phyloP scores from a whole-genome alignment of 2,797 vertebrate species.

The Xiphorhynchus erythropygius region DNA sequence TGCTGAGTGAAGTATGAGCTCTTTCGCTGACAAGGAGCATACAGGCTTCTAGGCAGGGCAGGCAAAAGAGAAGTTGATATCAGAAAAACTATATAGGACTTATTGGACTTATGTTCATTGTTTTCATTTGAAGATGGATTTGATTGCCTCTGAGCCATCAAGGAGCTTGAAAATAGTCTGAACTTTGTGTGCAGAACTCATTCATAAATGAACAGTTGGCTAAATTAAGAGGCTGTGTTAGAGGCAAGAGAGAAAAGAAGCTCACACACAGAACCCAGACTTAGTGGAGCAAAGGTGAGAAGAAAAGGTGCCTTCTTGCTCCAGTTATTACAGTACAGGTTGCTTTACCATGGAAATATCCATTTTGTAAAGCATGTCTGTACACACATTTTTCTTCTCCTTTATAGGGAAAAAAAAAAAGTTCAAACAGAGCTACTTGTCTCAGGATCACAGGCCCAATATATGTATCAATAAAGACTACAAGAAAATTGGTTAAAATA shows the following conservation, averaged over 20 bases:
- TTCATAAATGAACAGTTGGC: background rate
- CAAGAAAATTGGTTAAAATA: background rate
- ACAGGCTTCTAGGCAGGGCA: background rate
- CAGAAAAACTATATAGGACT: background rate
- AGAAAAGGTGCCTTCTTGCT: background rate
- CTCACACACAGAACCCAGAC: background rate
- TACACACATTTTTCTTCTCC: background rate
- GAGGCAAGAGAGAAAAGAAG: background rate
- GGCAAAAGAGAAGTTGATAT: background rate
- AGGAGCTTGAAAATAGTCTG: background rate
- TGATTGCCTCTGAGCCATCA: background rate
- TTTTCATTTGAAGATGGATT: slow-evolving; percentile 35
- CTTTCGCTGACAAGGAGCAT: background rate
- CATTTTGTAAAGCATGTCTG: background rate
- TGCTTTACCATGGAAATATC: background rate
- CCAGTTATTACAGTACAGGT: background rate
- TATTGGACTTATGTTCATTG: background rate
- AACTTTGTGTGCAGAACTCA: background rate
- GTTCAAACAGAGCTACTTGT: background rate
- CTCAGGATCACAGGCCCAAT: background rate
- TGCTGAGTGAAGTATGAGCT: background rate
- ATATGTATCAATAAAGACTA: background rate
- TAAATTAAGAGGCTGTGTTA: background rate
- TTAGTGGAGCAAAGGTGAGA: background rate
- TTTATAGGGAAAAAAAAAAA: background rate